Evolutionary conservation across 2,888 invertebrate species (phyloP), one percentile per base, ranked within the genome.

Genomic region (Campopleginae sp.): DNA sequence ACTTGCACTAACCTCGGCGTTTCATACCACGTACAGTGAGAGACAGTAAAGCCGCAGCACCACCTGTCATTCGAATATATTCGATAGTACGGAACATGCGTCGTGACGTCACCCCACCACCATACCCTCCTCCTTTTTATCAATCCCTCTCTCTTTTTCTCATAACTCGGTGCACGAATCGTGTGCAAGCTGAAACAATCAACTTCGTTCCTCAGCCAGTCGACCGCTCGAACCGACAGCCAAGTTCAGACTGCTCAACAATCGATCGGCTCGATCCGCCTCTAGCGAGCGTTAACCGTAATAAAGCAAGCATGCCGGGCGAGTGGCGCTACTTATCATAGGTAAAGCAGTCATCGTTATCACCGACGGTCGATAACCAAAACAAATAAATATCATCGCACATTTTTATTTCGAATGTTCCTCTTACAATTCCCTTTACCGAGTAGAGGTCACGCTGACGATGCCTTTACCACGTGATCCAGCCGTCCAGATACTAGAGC

Each of bases 21-120:
- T 31, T 72, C 75, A 79, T 71, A 54, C 71, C 58, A 77, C 79
- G 81, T 76, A 85, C 86, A 68, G 68, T 33, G 80, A 80, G 82
- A 86, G 82, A 83, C 80, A 72, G 83, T 83, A 81, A 80, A 74
- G 85, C 88, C 88, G 89, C 90, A 91, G 89, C 90, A 91, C 92
- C 92, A 93, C 93, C 92, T 93, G 93, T 92, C 93, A 93, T 91
- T 90, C 89, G 89, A 89, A 90, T 91, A 91, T 91, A 92, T 91
- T 91, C 91, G 90, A 91, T 91, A 91, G 89, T 87, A 89, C 75
- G 88, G 90, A 89, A 90, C 91, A 91, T 90, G 91, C 91, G 91
- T 91, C 89, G 89, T 90, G 90, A 90, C 90, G 90, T 90, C 90
- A 90, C 85, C 87, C 87, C 66, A 84, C 85, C 84, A 75, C 82